Percentiles rank a stretch among this genome's conserved stretches.
These are phyloP conservation scores for Acanthisitta chloris DNA, from an alignment of 2,113 vertebrate species.

Conservation along the genomic window DNA sequence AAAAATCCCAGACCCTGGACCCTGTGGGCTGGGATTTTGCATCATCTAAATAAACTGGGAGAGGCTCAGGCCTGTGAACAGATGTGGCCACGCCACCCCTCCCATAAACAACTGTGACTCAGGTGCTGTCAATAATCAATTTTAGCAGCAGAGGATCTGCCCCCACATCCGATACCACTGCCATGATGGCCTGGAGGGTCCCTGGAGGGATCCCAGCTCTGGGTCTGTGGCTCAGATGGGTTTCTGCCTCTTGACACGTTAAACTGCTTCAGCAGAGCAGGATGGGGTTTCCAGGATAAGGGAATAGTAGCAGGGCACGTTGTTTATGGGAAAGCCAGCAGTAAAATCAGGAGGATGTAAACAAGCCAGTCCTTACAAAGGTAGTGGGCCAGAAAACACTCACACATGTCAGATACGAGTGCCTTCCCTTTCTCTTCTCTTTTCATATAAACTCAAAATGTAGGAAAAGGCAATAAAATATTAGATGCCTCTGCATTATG, in stretches of 20 bases:
- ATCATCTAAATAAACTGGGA: not conserved
- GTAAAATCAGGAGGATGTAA: not conserved
- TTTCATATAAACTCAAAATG: not conserved
- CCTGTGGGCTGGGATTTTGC: not conserved
- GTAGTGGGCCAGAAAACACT: not conserved
- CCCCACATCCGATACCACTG: rapidly evolving
- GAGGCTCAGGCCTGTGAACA: not conserved
- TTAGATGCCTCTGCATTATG: not conserved
- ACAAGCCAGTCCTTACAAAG: not conserved
- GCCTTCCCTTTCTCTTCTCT: not conserved
- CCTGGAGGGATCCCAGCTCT: not conserved
- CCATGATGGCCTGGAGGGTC: not conserved
- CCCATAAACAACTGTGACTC: rapidly evolving
- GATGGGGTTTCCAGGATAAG: not conserved
- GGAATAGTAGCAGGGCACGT: not conserved
- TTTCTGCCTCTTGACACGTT: not conserved
- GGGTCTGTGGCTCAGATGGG: not conserved
- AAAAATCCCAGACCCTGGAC: not conserved
- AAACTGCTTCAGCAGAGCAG: not conserved
- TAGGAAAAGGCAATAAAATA: not conserved
- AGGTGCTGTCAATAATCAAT: not conserved
- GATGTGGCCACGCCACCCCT: not conserved
- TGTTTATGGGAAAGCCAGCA: not conserved
- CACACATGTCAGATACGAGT: not conserved
- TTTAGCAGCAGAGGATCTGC: not conserved